Base-by-base conservation (phyloP, 2,888 invertebrate genomes). In the Lepidocyrtoides sp. region DNA sequence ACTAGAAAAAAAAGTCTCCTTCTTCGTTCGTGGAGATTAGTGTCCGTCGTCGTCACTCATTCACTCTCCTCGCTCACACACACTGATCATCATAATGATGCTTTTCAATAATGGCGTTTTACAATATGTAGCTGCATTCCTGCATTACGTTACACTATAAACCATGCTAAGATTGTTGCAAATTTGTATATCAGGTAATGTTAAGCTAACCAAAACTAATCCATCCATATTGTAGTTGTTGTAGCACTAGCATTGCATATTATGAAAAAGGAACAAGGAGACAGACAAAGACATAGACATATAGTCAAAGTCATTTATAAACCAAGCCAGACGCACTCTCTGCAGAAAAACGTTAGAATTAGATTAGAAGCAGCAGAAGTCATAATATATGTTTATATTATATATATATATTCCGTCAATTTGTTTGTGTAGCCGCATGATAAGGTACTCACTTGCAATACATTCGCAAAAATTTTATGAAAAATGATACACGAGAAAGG, bases 1-100 rank as follows among this genome's bases (percentile, higher is more conserved):
- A 32, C 32, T 32, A 66, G 32, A 32, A 66, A 17, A 4, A 36
- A 36, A 36, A 36, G 7, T 51, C 77, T 48, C 10, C 29, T 26
- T 77, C 48, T 48, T 51, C 77, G n/a, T 51, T 7, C 29, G 44
- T 51, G 57, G 57, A 48, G 77, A 77, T 77, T 77, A 60, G 57
- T 81, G 81, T 81, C 81, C 81, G 81, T 81, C 81, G 81, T 81
- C 91, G 91, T 86, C 91, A 91, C 91, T 91, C 91, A 91, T 91
- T 91, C 91, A 91, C 91, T 91, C 90, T 75, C 81, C 81, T 81
- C 81, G 81, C 83, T 63, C 88, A 91, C 91, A 20, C 91, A 91
- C 91, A 86, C 91, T 86, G 91, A 86, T 81, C 36, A 57, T 57
- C 57, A 81, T 81, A 23, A 36, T 57, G 57, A 51, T 51, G 0